These are phyloP conservation scores for Patagioenas fasciata DNA, from an alignment of 2,113 vertebrate genomes.

Conservation along the genomic window DNA sequence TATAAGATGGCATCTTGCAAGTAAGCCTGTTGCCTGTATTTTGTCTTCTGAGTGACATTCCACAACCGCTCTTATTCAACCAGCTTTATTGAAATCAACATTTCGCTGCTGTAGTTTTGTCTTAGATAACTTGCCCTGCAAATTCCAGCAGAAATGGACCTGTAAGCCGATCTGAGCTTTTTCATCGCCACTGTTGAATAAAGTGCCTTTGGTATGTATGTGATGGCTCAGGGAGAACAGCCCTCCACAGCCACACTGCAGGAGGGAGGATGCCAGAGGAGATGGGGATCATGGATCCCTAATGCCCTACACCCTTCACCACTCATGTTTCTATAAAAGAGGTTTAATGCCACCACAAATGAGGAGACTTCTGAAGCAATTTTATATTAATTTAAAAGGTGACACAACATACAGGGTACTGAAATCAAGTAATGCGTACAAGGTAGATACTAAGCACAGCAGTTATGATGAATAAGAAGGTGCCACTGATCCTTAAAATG, in stretches of 20 bases:
- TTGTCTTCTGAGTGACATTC: neutral
- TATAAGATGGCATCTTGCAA: neutral
- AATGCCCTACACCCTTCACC: neutral
- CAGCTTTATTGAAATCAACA: neutral
- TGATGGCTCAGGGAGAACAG: neutral
- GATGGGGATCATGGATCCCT: neutral
- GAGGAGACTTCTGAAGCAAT: neutral
- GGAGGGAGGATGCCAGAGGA: neutral
- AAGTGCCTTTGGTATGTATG: neutral
- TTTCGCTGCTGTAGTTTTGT: neutral
- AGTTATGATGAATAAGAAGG: conserved; percentile 28
- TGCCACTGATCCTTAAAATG: conserved; percentile 7
- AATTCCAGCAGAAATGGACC: neutral
- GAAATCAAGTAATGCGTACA: conserved; percentile 21
- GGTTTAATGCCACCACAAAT: neutral
- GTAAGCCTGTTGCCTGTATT: neutral
- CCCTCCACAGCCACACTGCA: neutral
- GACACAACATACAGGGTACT: neutral
- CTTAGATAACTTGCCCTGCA: neutral
- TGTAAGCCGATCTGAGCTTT: neutral
- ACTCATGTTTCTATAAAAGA: neutral
- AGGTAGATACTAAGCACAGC: conserved; percentile 4
- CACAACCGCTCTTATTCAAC: neutral
- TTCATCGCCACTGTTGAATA: neutral
- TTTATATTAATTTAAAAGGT: neutral